phyloP scores from a whole-genome alignment of 2,113 vertebrate species.

The Columba janthina region DNA sequence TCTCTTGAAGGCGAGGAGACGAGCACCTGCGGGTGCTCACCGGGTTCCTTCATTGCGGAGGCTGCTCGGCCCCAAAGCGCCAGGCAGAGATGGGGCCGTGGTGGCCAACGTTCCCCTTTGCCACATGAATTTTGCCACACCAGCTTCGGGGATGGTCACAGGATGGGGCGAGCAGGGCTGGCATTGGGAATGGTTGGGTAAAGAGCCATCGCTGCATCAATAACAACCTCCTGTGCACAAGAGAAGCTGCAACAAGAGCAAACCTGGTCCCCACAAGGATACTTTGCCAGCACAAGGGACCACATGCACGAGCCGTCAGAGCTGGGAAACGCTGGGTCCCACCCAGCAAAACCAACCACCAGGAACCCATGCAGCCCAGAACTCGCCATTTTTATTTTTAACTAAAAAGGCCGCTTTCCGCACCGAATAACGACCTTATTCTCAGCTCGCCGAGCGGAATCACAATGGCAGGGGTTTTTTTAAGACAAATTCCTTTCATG shows the following conservation, averaged over 20 bases:
- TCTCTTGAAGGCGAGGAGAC: slow-evolving; percentile 2
- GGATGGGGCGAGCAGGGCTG: too few species aligned
- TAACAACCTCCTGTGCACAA: too few species aligned
- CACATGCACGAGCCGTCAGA: too few species aligned
- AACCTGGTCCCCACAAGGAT: too few species aligned
- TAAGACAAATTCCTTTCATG: background rate
- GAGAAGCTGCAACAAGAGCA: too few species aligned
- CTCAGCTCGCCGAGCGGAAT: background rate
- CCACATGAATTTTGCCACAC: too few species aligned
- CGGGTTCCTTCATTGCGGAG: background rate
- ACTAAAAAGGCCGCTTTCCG: background rate
- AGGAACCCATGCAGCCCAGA: background rate
- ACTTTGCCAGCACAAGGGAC: too few species aligned
- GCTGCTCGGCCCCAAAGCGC: background rate
- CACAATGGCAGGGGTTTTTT: background rate
- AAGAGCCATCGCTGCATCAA: too few species aligned
- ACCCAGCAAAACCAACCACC: background rate
- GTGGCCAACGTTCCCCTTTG: background rate
- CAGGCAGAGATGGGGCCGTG: background rate
- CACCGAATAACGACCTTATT: slow-evolving; percentile 3
- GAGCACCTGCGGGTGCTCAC: background rate
- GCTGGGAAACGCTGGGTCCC: too few species aligned
- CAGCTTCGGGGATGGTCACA: too few species aligned
- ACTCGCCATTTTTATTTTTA: background rate
- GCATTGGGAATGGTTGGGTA: too few species aligned